Evolutionary conservation across 2,888 invertebrate species (phyloP).

Genomic region (Lepidochrysops patricia): DNA sequence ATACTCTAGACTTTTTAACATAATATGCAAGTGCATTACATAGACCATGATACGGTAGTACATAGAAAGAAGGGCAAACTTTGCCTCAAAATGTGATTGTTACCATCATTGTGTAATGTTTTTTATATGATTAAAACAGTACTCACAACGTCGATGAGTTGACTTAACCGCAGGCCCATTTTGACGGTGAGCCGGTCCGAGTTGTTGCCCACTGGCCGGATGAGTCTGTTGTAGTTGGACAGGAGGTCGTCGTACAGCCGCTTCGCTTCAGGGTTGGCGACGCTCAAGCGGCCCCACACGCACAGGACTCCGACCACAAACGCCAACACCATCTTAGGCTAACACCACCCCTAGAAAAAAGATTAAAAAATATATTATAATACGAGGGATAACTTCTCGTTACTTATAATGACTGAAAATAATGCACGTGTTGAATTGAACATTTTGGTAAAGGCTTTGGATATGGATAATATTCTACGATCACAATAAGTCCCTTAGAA

Average conservation of each 20-base stretch:
- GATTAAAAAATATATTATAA: not conserved
- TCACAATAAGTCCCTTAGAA: too few relatives aligned
- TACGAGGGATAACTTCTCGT: too few relatives aligned
- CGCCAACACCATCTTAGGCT: conserved; percentile 89
- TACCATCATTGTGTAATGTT: conserved; percentile 7
- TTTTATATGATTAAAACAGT: conserved; percentile 21
- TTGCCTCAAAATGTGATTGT: not conserved
- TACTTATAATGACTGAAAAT: too few relatives aligned
- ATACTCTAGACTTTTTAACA: too few relatives aligned
- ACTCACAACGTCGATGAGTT: conserved; percentile 95
- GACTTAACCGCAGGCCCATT: conserved; percentile 92
- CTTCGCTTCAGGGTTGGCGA: conserved; percentile 94
- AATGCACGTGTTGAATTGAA: too few relatives aligned
- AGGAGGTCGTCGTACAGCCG: conserved; percentile 96
- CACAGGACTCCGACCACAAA: conserved; percentile 81
- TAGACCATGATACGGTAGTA: too few relatives aligned
- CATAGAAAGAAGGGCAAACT: too few relatives aligned
- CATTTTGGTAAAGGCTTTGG: too few relatives aligned
- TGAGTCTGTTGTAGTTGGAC: conserved; percentile 95
- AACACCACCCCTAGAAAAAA: conserved; percentile 83
- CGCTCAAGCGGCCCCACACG: conserved; percentile 85
- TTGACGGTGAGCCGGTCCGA: conserved; percentile 95
- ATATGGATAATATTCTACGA: too few relatives aligned
- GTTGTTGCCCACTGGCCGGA: conserved; percentile 95
- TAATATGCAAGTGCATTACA: too few relatives aligned